Evolutionary conservation across 1,140 invertebrate species (phyloP), one percentile per base, ranked within the genome.

Genomic region (Tenebrio molitor): DNA sequence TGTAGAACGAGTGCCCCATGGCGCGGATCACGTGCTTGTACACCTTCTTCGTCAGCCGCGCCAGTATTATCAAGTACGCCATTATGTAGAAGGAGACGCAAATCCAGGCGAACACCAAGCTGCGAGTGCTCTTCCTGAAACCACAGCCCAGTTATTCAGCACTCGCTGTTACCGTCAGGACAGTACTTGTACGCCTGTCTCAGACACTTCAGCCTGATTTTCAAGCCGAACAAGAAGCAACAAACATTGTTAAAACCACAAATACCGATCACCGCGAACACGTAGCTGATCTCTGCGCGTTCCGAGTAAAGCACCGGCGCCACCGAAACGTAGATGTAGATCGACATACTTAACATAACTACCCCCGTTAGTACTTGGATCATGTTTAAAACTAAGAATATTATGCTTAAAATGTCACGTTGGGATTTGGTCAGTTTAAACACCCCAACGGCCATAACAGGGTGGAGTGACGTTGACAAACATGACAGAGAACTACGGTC

Each of bases 91-190:
- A 77, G 5, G 78, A 75, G 1, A 74, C 58, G 58, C 76, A 75
- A 10, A 70, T 74, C 82, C 82, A 83, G 6, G 80, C 44, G 5
- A 77, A 69, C 7, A 83, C 70, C 6, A 78, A 67, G 50, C 74
- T 76, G 53, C 73, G 74, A 7, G 82, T 82, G 70, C 81, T 83
- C 77, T 81, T 82, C 46, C 82, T 82, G 39, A 36, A 78, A 78
- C 10, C 12, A 7, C 10, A 46, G 3, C 17, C 19, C 29, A 50
- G 17, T 46, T 66, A 65, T 21, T 64, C n/a, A n/a, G 19, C 6
- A 1, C 21, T 66, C 6, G 15, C 64, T n/a, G n/a, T 17, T 16
- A 67, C 25, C 3, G 12, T 68, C 19, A 73, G 36, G 21, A 29
- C 5, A 75, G 71, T 76, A 83, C 82, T 82, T 82, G 17, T 79